Conservation (phyloP, 2,888 invertebrate genomes). For the Orchesellides sinensis region DNA sequence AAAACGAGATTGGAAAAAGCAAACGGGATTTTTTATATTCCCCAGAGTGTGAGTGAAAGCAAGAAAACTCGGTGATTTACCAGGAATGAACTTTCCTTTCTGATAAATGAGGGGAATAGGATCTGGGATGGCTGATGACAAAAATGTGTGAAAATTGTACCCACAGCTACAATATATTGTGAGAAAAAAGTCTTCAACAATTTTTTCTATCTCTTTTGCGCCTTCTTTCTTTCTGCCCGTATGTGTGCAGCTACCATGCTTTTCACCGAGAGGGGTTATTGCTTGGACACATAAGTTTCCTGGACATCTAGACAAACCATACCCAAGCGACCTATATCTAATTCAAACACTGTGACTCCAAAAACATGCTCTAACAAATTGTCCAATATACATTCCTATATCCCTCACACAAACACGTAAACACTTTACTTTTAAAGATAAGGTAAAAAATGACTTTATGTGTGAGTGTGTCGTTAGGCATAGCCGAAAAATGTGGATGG, state of each 20-base stretch:
- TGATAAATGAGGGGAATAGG: conserved; percentile 74
- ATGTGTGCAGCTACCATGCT: not conserved
- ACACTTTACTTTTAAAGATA: not conserved
- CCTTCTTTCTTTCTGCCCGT: not conserved
- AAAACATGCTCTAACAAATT: conserved; percentile 24
- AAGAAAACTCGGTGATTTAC: conserved; percentile 72
- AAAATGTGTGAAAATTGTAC: conserved; percentile 75
- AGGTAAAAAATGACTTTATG: no score
- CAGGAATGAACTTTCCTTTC: conserved; percentile 75
- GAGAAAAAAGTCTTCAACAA: conserved; percentile 31
- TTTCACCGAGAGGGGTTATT: not conserved
- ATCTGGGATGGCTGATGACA: conserved; percentile 73
- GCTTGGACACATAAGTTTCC: conserved; percentile 31
- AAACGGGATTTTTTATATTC: conserved; percentile 35
- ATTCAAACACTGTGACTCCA: conserved; percentile 49
- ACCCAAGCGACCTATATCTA: conserved; percentile 73
- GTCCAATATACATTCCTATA: not conserved
- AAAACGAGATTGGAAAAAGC: conserved; percentile 61
- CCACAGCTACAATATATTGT: conserved; percentile 74
- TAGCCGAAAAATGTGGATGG: not conserved
- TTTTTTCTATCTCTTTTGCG: not conserved
- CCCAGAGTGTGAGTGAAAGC: conserved; percentile 38
- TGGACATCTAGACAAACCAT: conserved; percentile 72
- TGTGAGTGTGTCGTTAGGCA: not conserved
- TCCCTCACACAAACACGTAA: no score